phyloP scores from a whole-genome alignment of 1,140 invertebrate genomes.

The Pentalonia nigronervosa region DNA sequence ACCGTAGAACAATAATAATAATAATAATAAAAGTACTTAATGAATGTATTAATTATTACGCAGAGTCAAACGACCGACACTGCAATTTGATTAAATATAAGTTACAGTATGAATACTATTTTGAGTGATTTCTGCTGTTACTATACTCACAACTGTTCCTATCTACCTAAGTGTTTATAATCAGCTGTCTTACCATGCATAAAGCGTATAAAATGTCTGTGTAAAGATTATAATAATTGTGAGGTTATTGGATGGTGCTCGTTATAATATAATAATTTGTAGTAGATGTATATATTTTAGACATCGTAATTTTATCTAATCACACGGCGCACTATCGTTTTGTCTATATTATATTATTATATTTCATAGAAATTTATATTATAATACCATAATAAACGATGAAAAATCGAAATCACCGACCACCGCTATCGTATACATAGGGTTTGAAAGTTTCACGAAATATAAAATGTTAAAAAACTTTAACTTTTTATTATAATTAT shows the following conservation, averaged over 20 bases:
- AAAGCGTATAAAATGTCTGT: neutral
- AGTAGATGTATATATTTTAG: neutral
- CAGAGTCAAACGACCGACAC: neutral
- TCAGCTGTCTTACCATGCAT: neutral
- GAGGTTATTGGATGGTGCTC: neutral
- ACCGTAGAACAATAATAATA: neutral
- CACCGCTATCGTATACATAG: too few species aligned
- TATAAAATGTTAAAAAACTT: too few species aligned
- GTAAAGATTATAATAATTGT: neutral
- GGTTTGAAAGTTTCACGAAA: too few species aligned
- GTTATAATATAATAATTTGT: neutral
- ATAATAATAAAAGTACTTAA: too few species aligned
- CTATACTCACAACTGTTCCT: neutral
- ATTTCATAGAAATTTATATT: neutral
- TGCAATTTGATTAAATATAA: neutral
- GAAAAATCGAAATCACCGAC: neutral
- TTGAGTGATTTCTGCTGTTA: neutral
- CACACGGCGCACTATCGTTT: neutral
- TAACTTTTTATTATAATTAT: too few species aligned
- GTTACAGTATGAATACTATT: neutral
- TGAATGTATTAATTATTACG: neutral
- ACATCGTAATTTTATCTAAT: neutral
- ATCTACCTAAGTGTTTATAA: neutral
- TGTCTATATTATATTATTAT: neutral
- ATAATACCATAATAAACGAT: neutral